phyloP scores from a whole-genome alignment of 2,797 vertebrate genomes.

The Knipowitschia caucasica region DNA sequence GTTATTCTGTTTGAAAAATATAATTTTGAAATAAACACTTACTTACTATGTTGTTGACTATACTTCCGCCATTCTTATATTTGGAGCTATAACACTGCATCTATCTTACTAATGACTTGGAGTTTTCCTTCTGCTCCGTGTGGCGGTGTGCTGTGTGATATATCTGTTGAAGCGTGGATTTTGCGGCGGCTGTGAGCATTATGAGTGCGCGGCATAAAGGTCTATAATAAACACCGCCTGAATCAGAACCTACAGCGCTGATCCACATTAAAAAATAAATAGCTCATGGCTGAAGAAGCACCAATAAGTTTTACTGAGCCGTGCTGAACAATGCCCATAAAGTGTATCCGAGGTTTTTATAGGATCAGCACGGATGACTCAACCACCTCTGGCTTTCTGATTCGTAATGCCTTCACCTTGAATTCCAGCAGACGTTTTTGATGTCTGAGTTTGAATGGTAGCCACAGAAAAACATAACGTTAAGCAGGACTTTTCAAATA shows the following conservation, averaged over 20 bases:
- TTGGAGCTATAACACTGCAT: neutral
- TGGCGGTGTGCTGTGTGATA: conserved; percentile 32
- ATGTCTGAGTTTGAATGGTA: too few relatives aligned
- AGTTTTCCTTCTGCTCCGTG: neutral
- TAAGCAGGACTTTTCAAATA: too few relatives aligned
- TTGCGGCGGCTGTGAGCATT: conserved; percentile 31
- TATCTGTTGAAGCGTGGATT: conserved; percentile 15
- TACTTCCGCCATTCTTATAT: too few relatives aligned
- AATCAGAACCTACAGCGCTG: conserved; percentile 35
- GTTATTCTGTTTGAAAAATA: too few relatives aligned
- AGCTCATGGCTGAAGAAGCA: conserved; percentile 39
- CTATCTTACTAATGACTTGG: neutral
- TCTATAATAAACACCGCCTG: conserved; percentile 16
- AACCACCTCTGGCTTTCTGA: conserved; percentile 1
- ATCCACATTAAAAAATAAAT: conserved; percentile 46
- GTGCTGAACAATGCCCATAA: conserved; percentile 39
- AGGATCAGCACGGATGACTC: conserved; percentile 30
- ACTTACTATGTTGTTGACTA: neutral
- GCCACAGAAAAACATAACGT: too few relatives aligned
- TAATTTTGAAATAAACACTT: too few relatives aligned
- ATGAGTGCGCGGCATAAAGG: conserved; percentile 18
- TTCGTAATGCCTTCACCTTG: conserved; percentile 8
- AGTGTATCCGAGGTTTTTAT: conserved; percentile 28
- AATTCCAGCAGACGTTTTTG: conserved; percentile 7
- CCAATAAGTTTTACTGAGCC: conserved; percentile 53